phyloP scores from a whole-genome alignment of 2,888 invertebrate genomes.

The Leptogaster cylindrica region DNA sequence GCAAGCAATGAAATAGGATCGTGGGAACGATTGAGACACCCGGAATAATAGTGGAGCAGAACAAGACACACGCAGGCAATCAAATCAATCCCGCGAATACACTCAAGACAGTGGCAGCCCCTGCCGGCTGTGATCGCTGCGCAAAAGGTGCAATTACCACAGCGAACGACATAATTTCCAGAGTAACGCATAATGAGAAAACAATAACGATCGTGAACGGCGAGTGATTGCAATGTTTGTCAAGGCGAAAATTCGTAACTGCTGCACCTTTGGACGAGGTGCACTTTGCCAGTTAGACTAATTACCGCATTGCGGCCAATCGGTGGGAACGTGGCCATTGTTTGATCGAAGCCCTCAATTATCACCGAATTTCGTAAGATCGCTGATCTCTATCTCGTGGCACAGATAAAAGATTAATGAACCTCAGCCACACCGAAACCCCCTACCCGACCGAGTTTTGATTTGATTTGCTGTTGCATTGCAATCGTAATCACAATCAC shows the following conservation, averaged over 20 bases:
- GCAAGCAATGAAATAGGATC: constrained; percentile 2
- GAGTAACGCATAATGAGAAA: constrained; percentile 8
- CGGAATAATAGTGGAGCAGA: not conserved
- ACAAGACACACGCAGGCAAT: not conserved
- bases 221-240: not conserved
- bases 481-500: too few species aligned
- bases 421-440: too few species aligned
- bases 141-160: constrained; percentile 11
- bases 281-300: not conserved
- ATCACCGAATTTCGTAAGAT: constrained; percentile 28
- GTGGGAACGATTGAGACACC: constrained; percentile 10
- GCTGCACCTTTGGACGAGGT: not conserved
- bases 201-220: not conserved
- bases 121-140: not conserved
- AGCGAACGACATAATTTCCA: constrained; percentile 13
- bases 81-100: not conserved
- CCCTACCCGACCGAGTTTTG: too few species aligned
- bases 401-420: constrained; percentile 33
- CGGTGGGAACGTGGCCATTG: constrained; percentile 23
- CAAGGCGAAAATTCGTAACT: constrained; percentile 2
- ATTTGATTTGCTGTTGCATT: too few species aligned
- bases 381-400: constrained; percentile 21
- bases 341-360: constrained; percentile 31
- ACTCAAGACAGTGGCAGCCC: not conserved
- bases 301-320: not conserved